Evolutionary conservation across 2,113 vertebrate genomes (phyloP).

Genomic region (Vulpes lagopus): DNA sequence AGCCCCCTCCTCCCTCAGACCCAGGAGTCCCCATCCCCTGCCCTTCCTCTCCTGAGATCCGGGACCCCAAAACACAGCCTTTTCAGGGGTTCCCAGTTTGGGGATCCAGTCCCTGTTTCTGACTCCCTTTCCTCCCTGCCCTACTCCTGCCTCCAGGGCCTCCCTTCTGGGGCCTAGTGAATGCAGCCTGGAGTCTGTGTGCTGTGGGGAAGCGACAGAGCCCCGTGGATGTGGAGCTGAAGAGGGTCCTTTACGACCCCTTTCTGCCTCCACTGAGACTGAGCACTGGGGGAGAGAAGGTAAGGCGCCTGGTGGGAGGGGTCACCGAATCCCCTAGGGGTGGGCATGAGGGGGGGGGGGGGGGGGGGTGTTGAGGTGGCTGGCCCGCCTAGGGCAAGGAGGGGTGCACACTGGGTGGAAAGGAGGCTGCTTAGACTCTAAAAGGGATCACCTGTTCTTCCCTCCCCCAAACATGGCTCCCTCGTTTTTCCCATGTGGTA

Average conservation of each 20-base stretch:
- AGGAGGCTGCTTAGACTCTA: background rate
- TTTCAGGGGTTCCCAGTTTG: background rate
- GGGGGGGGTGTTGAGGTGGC: background rate
- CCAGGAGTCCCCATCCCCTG: background rate
- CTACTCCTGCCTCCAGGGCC: slow-evolving; percentile 78
- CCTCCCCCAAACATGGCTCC: background rate
- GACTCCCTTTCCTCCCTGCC: slow-evolving; percentile 7
- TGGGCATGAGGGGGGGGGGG: background rate
- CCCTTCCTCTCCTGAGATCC: background rate
- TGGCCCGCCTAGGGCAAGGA: background rate
- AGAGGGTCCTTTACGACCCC: slow-evolving; percentile 87
- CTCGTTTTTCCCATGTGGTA: background rate
- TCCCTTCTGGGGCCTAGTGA: slow-evolving; percentile 88
- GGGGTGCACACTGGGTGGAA: background rate
- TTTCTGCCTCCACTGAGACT: slow-evolving; percentile 85
- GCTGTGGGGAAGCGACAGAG: slow-evolving; percentile 87
- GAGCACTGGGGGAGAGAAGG: slow-evolving; percentile 84
- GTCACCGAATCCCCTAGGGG: background rate
- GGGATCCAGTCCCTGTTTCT: background rate
- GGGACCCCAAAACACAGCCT: background rate
- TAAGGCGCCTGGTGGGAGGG: slow-evolving; percentile 52
- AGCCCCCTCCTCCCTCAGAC: background rate
- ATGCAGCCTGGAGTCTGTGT: slow-evolving; percentile 87
- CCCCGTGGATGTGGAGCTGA: slow-evolving; percentile 86
- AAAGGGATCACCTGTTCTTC: background rate